Evolutionary conservation across 2,113 vertebrate species (phyloP).

Genomic region (Ibidorhyncha struthersii): DNA sequence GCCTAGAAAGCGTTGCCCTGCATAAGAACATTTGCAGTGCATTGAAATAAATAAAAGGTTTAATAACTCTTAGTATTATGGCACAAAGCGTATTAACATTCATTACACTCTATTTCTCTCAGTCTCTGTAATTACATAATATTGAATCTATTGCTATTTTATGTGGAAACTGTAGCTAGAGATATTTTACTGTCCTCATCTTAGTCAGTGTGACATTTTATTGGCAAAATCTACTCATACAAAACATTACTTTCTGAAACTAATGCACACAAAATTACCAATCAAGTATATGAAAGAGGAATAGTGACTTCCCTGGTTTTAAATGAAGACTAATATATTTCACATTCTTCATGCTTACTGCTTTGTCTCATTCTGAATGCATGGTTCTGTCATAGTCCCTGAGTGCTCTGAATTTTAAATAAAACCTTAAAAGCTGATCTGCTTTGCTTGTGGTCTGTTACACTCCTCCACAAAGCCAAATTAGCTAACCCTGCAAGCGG

Average conservation of each 20-base stretch:
- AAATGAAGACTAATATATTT: conserved; percentile 42
- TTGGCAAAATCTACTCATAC: conserved; percentile 9
- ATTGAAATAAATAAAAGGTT: conserved; percentile 1
- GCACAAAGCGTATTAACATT: not conserved
- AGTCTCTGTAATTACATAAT: conserved; percentile 27
- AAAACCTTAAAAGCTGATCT: not conserved
- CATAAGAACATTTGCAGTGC: not conserved
- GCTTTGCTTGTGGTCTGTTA: not conserved
- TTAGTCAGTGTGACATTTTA: conserved; percentile 40
- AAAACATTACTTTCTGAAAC: conserved; percentile 51
- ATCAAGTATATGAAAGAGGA: conserved; percentile 27
- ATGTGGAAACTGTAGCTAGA: conserved; percentile 20
- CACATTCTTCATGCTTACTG: conserved; percentile 16
- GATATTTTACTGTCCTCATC: conserved; percentile 22
- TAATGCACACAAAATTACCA: conserved; percentile 35
- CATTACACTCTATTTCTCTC: conserved; percentile 13
- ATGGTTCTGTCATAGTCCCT: not conserved
- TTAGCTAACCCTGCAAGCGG: not conserved
- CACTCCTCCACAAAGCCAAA: not conserved
- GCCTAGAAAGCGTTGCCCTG: not conserved
- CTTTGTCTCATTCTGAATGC: conserved; percentile 28
- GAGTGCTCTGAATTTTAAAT: conserved; percentile 49
- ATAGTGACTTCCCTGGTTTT: not conserved
- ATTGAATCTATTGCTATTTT: conserved; percentile 36
- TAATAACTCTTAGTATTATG: not conserved